phyloP scores from a whole-genome alignment of 2,797 vertebrate species.

The Labroides dimidiatus region DNA sequence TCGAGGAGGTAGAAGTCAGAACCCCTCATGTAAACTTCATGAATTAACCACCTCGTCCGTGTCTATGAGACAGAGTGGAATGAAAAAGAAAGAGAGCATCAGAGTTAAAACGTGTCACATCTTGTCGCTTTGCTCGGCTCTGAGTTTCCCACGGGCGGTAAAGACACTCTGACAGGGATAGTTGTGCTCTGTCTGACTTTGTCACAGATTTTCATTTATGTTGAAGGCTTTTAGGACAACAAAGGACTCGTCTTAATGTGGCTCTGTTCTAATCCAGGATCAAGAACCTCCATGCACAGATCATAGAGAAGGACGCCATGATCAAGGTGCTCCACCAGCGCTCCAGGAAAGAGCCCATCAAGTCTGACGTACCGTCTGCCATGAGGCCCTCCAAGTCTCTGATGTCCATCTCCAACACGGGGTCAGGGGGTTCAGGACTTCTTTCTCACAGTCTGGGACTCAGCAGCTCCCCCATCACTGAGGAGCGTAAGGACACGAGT shows the following conservation, averaged over 20 bases:
- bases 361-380: constrained; percentile 89
- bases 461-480: constrained; percentile 93
- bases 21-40: too few species aligned
- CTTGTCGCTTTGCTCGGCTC: too few species aligned
- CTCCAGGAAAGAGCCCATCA: constrained; percentile 93
- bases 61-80: too few species aligned
- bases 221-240: background rate
- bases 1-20: too few species aligned
- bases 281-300: constrained; percentile 98
- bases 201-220: too few species aligned
- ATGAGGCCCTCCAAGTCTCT: constrained; percentile 99
- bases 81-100: too few species aligned
- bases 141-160: too few species aligned
- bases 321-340: constrained; percentile 99
- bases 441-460: constrained; percentile 91
- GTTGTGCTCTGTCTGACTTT: too few species aligned
- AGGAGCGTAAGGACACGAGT: constrained; percentile 93
- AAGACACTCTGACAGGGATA: too few species aligned
- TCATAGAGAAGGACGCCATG: constrained; percentile 99
- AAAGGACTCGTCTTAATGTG: constrained; percentile 3
- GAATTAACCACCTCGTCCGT: too few species aligned
- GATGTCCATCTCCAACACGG: constrained; percentile 96
- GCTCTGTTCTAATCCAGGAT: constrained; percentile 82
- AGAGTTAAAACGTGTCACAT: too few species aligned
- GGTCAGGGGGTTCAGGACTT: constrained; percentile 87